phyloP scores from a whole-genome alignment of 2,113 vertebrate species.

The Cranoglanis bouderius region DNA sequence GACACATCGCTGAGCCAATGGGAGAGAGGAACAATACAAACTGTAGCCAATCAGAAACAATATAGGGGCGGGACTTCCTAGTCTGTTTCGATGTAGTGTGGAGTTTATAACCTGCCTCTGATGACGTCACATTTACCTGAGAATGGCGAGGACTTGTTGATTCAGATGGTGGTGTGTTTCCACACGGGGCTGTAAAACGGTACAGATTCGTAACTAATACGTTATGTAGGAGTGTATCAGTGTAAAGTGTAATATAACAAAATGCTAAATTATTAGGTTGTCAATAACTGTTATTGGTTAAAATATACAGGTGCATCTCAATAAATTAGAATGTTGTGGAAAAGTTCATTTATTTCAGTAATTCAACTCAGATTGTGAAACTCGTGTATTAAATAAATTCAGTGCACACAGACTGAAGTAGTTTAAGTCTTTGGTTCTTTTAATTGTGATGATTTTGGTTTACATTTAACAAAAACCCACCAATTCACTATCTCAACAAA shows the following conservation, averaged over 20 bases:
- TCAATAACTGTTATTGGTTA: not conserved
- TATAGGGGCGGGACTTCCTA: conserved; percentile 72
- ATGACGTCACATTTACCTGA: conserved; percentile 68
- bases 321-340: no score
- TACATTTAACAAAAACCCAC: no score
- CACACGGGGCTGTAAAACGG: not conserved
- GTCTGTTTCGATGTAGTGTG: conserved; percentile 45
- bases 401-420: no score
- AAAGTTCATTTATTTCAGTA: no score
- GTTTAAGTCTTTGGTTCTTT: no score
- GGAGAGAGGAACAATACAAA: not conserved
- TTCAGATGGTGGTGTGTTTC: not conserved
- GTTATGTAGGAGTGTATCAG: not conserved
- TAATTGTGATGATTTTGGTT: no score
- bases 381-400: no score
- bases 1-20: conserved; percentile 59
- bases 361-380: no score
- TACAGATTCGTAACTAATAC: not conserved
- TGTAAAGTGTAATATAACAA: not conserved
- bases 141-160: conserved; percentile 37
- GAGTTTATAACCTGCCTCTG: conserved; percentile 49
- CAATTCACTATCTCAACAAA: no score
- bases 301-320: no score
- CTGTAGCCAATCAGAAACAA: conserved; percentile 59
- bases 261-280: no score